Evolutionary conservation across 2,888 invertebrate genomes (phyloP), one percentile per base, ranked within the genome.

Genomic region (Silvanus unidentatus): DNA sequence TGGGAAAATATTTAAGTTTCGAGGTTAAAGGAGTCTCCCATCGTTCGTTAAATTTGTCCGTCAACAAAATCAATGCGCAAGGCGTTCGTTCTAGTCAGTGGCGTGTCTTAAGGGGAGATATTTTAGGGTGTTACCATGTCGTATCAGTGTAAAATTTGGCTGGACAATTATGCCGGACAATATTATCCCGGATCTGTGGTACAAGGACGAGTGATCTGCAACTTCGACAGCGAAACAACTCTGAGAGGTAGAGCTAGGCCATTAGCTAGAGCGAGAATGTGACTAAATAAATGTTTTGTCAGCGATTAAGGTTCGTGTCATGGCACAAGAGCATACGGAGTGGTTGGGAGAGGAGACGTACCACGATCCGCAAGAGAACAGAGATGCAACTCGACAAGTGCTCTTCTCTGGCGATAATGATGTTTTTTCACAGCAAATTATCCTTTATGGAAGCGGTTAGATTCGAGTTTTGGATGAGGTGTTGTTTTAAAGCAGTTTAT

Each of bases 151-250:
- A 62, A 62, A 48, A 50, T 65, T 16, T 54, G 57, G 52, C 45
- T 64, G 40, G 64, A 65, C 37, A 65, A 65, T 45, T 60, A 61
- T 42, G 49, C 45, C 39, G 60, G 62, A 10, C 54, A 57, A 12
- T 60, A 56, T 48, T 55, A 49, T 38, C 54, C 61, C n/a, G 63
- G 63, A 5, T 38, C 45, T 3, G 40, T 50, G 16, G 53, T 63
- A 22, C 57, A 57, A 43, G 63, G 63, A 39, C 55, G 49, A 47
- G 52, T 63, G 28, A 37, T 62, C 32, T 36, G 59, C 22, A 52
- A 50, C 42, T 54, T 62, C 32, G 52, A 54, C 40, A 48, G 54
- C 38, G 53, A 57, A 15, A 54, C 53, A 8, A 55, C 52, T 30
- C 47, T 60, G 16, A 53, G 62, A 55, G 57, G 63, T 59, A 57